phyloP scores from a whole-genome alignment of 2,797 vertebrate species.

The Halcyon smyrnensis region DNA sequence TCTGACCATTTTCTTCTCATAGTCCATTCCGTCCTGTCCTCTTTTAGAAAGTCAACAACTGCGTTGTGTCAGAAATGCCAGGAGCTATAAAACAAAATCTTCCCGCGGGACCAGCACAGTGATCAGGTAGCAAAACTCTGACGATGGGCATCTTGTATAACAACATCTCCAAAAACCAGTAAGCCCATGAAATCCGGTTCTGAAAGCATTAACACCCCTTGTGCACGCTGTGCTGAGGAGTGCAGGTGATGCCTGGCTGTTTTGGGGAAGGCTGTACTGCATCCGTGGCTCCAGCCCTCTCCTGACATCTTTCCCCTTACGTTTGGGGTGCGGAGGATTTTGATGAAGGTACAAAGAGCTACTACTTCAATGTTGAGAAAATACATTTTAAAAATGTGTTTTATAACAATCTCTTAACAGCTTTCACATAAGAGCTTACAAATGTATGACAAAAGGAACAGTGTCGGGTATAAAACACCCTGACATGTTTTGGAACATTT shows the following conservation, averaged over 20 bases:
- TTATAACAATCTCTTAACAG: neutral
- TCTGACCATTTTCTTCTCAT: neutral
- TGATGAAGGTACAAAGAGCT: neutral
- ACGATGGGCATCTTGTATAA: neutral
- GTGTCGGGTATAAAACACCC: neutral
- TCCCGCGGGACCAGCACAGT: neutral
- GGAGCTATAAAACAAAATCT: neutral
- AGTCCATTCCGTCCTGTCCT: neutral
- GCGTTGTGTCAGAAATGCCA: neutral
- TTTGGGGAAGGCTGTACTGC: neutral
- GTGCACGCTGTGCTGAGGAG: neutral
- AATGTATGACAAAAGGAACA: accelerated
- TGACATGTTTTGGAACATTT: neutral
- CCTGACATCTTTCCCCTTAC: accelerated
- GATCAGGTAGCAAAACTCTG: neutral
- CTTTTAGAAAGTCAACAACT: neutral
- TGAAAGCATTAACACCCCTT: neutral
- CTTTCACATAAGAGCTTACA: neutral
- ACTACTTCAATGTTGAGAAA: neutral
- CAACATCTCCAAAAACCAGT: accelerated
- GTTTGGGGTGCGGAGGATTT: neutral
- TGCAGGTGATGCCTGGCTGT: neutral
- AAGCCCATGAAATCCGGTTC: neutral
- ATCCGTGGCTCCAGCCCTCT: neutral
- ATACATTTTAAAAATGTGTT: neutral